Evolutionary conservation across 2,797 vertebrate genomes (phyloP).

Genomic region (Rhodeus uyekii): DNA sequence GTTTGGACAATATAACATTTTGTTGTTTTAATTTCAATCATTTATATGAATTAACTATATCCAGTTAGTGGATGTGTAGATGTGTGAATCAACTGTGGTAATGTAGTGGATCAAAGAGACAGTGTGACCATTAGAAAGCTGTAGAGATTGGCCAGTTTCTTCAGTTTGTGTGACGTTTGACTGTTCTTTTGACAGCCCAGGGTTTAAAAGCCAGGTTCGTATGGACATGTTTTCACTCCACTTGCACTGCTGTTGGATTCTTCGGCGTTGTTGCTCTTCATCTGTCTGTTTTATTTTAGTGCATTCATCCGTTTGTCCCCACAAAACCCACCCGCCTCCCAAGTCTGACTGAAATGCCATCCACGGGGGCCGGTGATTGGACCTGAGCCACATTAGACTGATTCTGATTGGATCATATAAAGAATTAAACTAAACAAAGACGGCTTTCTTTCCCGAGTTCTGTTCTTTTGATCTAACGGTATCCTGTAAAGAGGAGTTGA

Average conservation of each 20-base stretch:
- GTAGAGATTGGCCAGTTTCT: slow-evolving; percentile 97
- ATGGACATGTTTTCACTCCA: slow-evolving; percentile 99
- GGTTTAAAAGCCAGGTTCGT: slow-evolving; percentile 99
- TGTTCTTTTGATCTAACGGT: not conserved
- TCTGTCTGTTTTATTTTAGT: slow-evolving; percentile 72
- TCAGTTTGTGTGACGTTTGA: slow-evolving; percentile 99
- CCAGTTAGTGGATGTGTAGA: slow-evolving; percentile 53
- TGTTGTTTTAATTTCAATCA: slow-evolving; percentile 44
- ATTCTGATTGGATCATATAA: slow-evolving; percentile 21
- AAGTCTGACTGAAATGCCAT: slow-evolving; percentile 43
- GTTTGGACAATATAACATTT: slow-evolving; percentile 75
- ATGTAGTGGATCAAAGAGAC: slow-evolving; percentile 61
- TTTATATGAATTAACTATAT: slow-evolving; percentile 50
- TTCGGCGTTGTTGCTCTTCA: slow-evolving; percentile 90
- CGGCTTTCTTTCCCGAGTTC: not conserved
- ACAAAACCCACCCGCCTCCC: slow-evolving; percentile 70
- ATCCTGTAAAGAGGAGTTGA: slow-evolving; percentile 8
- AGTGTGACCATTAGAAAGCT: slow-evolving; percentile 86
- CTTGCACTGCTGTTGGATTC: slow-evolving; percentile 99
- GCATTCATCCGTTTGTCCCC: slow-evolving; percentile 71
- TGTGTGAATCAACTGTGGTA: slow-evolving; percentile 53
- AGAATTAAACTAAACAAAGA: slow-evolving; percentile 11
- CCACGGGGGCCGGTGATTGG: slow-evolving; percentile 8
- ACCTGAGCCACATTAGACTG: not conserved
- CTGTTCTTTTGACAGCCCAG: slow-evolving; percentile 99